Base-by-base conservation (phyloP, 2,888 invertebrate species). In the Drosophila kanekoi region DNA sequence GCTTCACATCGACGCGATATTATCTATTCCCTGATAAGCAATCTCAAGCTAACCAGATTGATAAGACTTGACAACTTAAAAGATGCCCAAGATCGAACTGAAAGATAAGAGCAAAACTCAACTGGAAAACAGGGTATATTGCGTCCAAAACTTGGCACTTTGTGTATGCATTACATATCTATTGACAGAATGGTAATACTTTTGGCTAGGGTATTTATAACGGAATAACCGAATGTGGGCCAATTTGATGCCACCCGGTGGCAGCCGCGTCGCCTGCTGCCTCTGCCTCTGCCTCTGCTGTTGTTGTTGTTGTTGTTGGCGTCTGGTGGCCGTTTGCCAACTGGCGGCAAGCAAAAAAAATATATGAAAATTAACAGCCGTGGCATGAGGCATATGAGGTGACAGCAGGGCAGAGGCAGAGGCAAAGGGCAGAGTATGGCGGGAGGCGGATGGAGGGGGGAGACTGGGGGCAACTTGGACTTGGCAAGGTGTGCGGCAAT, bases 281-380 rank as follows among this genome's bases (percentile, higher is more conserved):
- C n/a, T n/a, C n/a, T n/a, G n/a, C n/a, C n/a, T n/a, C n/a, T n/a
- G n/a, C n/a, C n/a, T n/a, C n/a, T n/a, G n/a, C n/a, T n/a, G 23
- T 23, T 23, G 20, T 18, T 47, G 16, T 44, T 54, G 49, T 33
- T 54, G 60, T 62, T 62, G 61, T 40, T 59, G 58, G 45, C 49
- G 75, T 72, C 75, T 77, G 59, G 71, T 81, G 81, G 87, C 74
- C 67, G 64, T 53, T 66, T 86, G 81, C 81, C 81, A 81, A 77
- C 77, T 73, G 69, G 49, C 63, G 37, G 72, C 61, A 63, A 45
- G 58, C 38, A 67, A 49, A 58, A 44, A 53, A 66, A 53, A 70
- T 60, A 65, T 70, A 62, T 71, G 72, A 76, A 74, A 57, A 71
- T 68, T 11, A 68, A 58, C 63, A 52, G 63, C 57, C 37, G 9